phyloP scores from a whole-genome alignment of 2,797 vertebrate genomes.

The Scomberomorus guttatus region DNA sequence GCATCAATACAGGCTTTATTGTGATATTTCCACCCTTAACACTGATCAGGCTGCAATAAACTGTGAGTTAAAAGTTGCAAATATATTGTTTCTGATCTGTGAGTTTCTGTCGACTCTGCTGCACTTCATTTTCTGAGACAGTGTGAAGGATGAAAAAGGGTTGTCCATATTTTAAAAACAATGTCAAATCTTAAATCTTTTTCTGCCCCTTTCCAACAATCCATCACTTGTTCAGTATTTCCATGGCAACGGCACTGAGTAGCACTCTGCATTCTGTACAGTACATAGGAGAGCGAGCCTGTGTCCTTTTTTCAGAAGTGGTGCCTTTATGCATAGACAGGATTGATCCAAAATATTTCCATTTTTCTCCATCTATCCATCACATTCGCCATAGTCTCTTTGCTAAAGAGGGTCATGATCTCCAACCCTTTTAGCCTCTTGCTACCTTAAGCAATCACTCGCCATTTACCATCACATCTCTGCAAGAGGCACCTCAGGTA shows the following conservation, averaged over 20 bases:
- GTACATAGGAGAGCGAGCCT: slow-evolving; percentile 38
- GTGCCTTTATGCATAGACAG: slow-evolving; percentile 29
- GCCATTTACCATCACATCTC: slow-evolving; percentile 29
- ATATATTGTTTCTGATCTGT: slow-evolving; percentile 6
- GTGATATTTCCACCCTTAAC: slow-evolving; percentile 26
- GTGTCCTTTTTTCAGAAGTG: slow-evolving; percentile 44
- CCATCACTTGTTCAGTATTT: slow-evolving; percentile 69
- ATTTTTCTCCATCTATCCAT: slow-evolving; percentile 4
- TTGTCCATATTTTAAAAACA: slow-evolving; percentile 7
- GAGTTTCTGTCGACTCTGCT: background rate
- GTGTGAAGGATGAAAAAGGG: slow-evolving; percentile 9
- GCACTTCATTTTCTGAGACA: background rate
- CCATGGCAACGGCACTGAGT: slow-evolving; percentile 70
- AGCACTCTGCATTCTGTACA: slow-evolving; percentile 48
- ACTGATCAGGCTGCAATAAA: background rate
- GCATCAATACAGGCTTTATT: slow-evolving; percentile 7
- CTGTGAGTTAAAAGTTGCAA: background rate
- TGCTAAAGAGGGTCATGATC: slow-evolving; percentile 26
- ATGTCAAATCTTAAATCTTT: slow-evolving; percentile 41
- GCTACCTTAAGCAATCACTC: slow-evolving; percentile 12
- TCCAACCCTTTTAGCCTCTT: slow-evolving; percentile 17
- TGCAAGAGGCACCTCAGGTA: slow-evolving; percentile 27
- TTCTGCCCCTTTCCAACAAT: slow-evolving; percentile 58
- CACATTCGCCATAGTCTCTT: background rate
- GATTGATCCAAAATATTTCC: slow-evolving; percentile 37